Percentiles rank a stretch among this genome's conserved stretches.
These are phyloP conservation scores for Cossypha heuglini DNA, from an alignment of 2,797 vertebrate species.

Conservation along the genomic window DNA sequence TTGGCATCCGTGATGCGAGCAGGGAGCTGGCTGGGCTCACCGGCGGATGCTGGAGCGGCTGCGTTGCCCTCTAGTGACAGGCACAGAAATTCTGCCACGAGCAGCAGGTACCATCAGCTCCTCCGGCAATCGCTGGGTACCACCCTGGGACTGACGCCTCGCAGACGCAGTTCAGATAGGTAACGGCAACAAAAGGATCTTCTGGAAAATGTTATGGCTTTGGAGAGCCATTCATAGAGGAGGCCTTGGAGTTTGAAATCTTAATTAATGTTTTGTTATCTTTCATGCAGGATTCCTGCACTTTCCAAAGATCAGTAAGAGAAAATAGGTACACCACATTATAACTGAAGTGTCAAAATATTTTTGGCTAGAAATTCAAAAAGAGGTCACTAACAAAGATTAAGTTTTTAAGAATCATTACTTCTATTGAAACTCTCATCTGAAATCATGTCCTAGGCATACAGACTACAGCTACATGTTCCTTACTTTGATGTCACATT, in stretches of 20 bases:
- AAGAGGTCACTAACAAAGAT: not conserved
- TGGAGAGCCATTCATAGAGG: not conserved
- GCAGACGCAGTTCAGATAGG: accelerated
- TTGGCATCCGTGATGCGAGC: accelerated
- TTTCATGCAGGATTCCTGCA: not conserved
- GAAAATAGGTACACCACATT: not conserved
- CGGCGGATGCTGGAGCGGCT: not conserved
- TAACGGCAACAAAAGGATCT: not conserved
- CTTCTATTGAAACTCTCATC: not conserved
- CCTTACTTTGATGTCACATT: not conserved
- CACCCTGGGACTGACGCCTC: accelerated
- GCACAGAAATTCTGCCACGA: not conserved
- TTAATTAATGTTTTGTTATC: not conserved
- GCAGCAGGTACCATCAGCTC: accelerated
- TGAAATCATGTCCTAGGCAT: not conserved
- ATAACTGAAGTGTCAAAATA: not conserved
- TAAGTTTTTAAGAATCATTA: not conserved
- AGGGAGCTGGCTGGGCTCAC: accelerated
- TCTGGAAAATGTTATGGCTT: not conserved
- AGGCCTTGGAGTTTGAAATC: not conserved
- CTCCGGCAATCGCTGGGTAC: accelerated
- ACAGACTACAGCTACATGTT: not conserved
- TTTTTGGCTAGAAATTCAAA: not conserved
- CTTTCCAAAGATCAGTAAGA: not conserved
- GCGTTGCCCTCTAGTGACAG: slow-evolving; percentile 42